A percentile compares a stretch with the other conserved stretches of the same genome.
phyloP scores from a whole-genome alignment of 1,140 invertebrate genomes.

The Glossosoma conforme region DNA sequence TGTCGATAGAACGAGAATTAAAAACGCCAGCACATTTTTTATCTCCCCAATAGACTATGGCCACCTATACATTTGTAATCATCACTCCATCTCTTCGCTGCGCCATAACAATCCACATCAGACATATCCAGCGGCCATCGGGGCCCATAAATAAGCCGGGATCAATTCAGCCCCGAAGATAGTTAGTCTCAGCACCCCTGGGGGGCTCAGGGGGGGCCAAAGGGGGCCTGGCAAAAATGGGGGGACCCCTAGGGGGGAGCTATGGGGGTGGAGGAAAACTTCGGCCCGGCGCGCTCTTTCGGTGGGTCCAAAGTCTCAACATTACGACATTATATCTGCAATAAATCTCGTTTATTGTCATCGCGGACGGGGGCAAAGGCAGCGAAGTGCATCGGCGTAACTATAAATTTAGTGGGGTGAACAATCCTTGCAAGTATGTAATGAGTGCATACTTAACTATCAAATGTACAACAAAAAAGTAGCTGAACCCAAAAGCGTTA shows the following conservation, averaged over 20 bases:
- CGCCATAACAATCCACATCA: slow-evolving; percentile 9
- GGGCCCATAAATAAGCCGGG: slow-evolving; percentile 27
- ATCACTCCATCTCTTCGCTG: no score
- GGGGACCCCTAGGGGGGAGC: slow-evolving; percentile 1
- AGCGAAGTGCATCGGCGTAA: slow-evolving; percentile 42
- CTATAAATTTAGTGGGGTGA: no score
- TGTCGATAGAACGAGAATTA: no score
- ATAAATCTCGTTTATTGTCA: slow-evolving; percentile 34
- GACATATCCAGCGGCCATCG: slow-evolving; percentile 15
- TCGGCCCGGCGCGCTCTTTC: slow-evolving; percentile 30
- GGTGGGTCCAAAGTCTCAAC: slow-evolving; percentile 32
- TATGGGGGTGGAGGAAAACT: slow-evolving; percentile 27
- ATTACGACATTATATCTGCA: slow-evolving; percentile 33
- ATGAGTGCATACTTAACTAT: no score
- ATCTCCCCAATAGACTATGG: no score
- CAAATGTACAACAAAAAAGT: no score
- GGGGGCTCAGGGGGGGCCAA: neutral
- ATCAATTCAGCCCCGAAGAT: slow-evolving; percentile 24
- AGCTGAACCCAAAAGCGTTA: no score
- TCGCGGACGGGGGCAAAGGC: slow-evolving; percentile 37
- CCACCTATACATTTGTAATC: no score
- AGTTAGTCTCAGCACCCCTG: slow-evolving; percentile 14
- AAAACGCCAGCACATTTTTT: no score
- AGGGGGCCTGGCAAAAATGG: slow-evolving; percentile 5
- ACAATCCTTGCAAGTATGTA: no score